Conservation (phyloP, 2,797 vertebrate species). For the Pantherophis vulpinus region DNA sequence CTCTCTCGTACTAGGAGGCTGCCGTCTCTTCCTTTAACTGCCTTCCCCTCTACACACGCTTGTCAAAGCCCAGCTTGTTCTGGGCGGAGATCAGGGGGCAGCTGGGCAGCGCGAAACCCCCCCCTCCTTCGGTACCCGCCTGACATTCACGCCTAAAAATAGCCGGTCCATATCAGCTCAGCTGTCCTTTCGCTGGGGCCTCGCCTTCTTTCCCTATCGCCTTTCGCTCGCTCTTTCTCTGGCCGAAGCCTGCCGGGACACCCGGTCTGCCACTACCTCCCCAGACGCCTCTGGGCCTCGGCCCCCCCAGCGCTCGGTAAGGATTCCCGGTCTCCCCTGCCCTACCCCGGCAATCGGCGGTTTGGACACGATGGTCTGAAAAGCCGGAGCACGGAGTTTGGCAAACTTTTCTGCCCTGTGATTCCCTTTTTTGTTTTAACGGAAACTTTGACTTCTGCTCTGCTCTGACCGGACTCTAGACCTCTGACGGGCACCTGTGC, state of each 20-base stretch:
- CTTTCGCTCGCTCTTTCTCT: slow-evolving; percentile 18
- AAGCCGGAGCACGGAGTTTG: not conserved
- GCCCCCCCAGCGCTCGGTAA: slow-evolving; percentile 25
- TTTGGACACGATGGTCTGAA: not conserved
- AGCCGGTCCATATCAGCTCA: slow-evolving; percentile 81
- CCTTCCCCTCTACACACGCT: not conserved
- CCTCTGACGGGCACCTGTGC: not conserved
- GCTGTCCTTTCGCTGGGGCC: slow-evolving; percentile 79
- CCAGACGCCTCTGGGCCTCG: not conserved
- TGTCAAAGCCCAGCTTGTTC: slow-evolving; percentile 2
- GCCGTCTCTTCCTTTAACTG: not conserved
- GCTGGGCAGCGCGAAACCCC: slow-evolving; percentile 27
- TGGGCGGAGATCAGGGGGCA: slow-evolving; percentile 41
- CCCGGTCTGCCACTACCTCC: not conserved
- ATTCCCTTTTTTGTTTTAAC: not conserved
- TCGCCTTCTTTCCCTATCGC: slow-evolving; percentile 60
- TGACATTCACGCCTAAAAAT: slow-evolving; percentile 87
- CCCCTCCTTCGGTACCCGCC: slow-evolving; percentile 41
- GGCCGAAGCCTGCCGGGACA: not conserved
- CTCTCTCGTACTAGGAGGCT: not conserved
- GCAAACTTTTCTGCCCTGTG: not conserved
- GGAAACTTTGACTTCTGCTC: not conserved
- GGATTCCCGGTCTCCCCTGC: not conserved
- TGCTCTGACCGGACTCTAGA: accelerated
- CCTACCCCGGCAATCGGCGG: not conserved